Evolutionary conservation across 2,797 vertebrate genomes (phyloP).

Genomic region (Manis pentadactyla): DNA sequence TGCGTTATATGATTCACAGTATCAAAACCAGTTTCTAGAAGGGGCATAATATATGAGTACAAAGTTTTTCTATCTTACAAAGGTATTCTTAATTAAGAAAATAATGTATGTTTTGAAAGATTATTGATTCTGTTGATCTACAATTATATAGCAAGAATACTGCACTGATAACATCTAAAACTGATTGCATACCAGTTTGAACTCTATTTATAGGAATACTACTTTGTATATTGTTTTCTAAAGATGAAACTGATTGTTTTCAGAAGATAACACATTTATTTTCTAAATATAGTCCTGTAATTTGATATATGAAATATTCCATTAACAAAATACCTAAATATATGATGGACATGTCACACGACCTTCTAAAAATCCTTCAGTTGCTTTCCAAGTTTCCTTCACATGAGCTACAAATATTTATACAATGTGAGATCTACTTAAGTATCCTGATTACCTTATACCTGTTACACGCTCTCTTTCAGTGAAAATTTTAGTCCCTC

Average conservation of each 20-base stretch:
- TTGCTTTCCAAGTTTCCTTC: not conserved
- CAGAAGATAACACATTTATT: slow-evolving; percentile 3
- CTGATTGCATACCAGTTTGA: slow-evolving; percentile 62
- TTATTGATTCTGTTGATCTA: slow-evolving; percentile 44
- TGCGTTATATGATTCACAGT: not conserved
- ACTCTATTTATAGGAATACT: not conserved
- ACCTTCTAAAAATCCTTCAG: not conserved
- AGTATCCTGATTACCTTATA: not conserved
- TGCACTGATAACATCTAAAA: slow-evolving; percentile 61
- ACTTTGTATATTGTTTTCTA: slow-evolving; percentile 32
- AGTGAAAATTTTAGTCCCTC: not conserved
- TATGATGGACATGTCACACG: not conserved
- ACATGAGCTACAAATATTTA: not conserved
- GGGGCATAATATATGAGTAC: not conserved
- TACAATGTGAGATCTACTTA: not conserved
- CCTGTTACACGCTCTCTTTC: not conserved
- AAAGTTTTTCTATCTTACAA: not conserved
- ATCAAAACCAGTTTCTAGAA: not conserved
- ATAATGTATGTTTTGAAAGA: too few relatives aligned
- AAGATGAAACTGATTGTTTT: slow-evolving; percentile 16
- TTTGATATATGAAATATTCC: not conserved
- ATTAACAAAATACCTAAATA: not conserved
- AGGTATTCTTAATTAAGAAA: too few relatives aligned
- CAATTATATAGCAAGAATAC: slow-evolving; percentile 59
- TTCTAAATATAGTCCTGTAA: not conserved